Conservation (phyloP, 2,113 vertebrate species). For the Ammospiza caudacuta region DNA sequence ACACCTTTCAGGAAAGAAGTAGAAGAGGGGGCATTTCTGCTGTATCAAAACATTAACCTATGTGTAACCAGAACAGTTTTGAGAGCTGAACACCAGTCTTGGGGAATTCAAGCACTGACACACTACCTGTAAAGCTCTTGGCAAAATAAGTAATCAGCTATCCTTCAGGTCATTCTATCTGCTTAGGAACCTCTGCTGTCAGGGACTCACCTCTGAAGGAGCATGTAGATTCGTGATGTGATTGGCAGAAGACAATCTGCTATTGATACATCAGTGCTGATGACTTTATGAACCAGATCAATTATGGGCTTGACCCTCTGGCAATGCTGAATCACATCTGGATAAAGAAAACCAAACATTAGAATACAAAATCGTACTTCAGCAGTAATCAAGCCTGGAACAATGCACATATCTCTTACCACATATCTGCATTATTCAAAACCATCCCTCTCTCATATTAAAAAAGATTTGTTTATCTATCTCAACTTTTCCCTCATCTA, state of each 20-base stretch:
- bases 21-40: neutral
- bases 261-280: constrained; percentile 92
- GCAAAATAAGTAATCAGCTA: neutral
- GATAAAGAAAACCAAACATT: neutral
- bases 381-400: neutral
- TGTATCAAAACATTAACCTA: neutral
- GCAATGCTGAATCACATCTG: constrained; percentile 94
- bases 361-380: neutral
- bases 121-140: neutral
- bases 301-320: constrained; percentile 93
- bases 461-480: neutral
- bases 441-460: neutral
- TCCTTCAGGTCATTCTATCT: neutral
- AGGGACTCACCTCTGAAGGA: constrained; percentile 88
- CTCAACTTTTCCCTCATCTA: neutral
- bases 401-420: neutral
- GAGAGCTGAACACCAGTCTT: neutral
- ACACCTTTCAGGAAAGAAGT: neutral
- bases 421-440: neutral
- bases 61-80: neutral
- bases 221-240: constrained; percentile 96
- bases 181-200: neutral
- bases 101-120: neutral
- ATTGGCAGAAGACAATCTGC: constrained; percentile 94
- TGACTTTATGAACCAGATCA: constrained; percentile 94